Evolutionary conservation across 2,797 vertebrate species (phyloP).

Genomic region (Austrolebias charrua): DNA sequence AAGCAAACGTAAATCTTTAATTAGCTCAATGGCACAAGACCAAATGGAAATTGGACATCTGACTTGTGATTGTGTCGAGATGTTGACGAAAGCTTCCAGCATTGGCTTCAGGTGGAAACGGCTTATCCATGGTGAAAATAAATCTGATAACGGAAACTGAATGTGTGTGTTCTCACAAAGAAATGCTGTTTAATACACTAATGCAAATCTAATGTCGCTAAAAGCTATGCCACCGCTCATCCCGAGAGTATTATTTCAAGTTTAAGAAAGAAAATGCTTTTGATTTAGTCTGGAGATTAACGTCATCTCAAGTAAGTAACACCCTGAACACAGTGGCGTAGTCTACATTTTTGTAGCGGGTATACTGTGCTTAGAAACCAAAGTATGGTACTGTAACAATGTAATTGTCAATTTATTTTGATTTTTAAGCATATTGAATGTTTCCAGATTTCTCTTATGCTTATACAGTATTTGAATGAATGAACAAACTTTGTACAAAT

Average conservation of each 20-base stretch:
- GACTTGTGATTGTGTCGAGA: conserved; percentile 65
- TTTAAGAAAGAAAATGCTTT: conserved; percentile 25
- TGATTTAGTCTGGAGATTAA: conserved; percentile 24
- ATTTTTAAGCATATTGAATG: too few relatives aligned
- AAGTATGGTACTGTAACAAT: too few relatives aligned
- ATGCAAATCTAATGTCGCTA: conserved; percentile 55
- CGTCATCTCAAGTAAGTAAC: conserved; percentile 29
- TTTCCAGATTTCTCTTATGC: too few relatives aligned
- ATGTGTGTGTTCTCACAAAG: conserved; percentile 18
- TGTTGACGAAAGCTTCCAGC: conserved; percentile 60
- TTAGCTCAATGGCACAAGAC: conserved; percentile 61
- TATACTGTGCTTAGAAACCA: too few relatives aligned
- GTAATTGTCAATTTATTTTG: too few relatives aligned
- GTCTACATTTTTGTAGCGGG: too few relatives aligned
- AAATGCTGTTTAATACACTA: conserved; percentile 45
- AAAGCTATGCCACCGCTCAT: conserved; percentile 37
- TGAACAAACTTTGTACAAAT: too few relatives aligned
- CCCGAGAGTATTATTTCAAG: conserved; percentile 32
- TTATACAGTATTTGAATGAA: too few relatives aligned
- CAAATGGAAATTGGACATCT: conserved; percentile 71
- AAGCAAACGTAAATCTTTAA: conserved; percentile 73
- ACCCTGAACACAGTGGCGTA: conserved; percentile 19
- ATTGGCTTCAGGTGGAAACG: conserved; percentile 51
- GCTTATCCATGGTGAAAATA: conserved; percentile 52
- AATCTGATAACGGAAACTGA: conserved; percentile 65